Conservation (phyloP, 2,888 invertebrate genomes). For the Dicyrtoma fusca region DNA sequence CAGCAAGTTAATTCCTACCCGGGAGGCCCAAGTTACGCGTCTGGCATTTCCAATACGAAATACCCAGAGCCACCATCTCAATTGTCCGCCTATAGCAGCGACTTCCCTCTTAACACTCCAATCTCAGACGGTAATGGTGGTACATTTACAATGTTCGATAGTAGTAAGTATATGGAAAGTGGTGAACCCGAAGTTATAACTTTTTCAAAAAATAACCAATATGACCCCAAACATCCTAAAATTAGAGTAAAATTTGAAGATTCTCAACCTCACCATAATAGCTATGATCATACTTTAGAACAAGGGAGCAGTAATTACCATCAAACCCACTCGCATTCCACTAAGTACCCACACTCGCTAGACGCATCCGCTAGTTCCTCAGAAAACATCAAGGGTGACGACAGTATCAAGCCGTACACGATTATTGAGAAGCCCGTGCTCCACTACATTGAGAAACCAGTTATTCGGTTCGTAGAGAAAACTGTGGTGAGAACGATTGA, state of each 20-base stretch:
- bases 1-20: neutral
- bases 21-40: neutral
- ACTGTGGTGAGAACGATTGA: slow-evolving; percentile 28
- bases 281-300: too few species aligned
- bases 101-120: neutral
- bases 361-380: neutral
- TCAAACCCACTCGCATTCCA: too few species aligned
- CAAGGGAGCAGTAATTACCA: too few species aligned
- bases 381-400: neutral
- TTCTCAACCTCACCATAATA: too few species aligned
- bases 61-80: neutral
- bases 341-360: too few species aligned
- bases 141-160: too few species aligned
- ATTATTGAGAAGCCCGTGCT: slow-evolving; percentile 35
- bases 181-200: neutral
- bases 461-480: slow-evolving; percentile 31
- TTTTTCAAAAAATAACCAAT: too few species aligned
- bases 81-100: neutral
- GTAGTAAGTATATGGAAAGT: too few species aligned
- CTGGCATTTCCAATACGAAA: neutral
- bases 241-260: too few species aligned
- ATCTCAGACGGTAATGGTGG: too few species aligned
- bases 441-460: slow-evolving; percentile 33
- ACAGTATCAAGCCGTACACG: slow-evolving; percentile 30
- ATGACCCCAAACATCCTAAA: too few species aligned